Evolutionary conservation across 2,113 vertebrate genomes (phyloP).

Genomic region (Dipodomys ordii): DNA sequence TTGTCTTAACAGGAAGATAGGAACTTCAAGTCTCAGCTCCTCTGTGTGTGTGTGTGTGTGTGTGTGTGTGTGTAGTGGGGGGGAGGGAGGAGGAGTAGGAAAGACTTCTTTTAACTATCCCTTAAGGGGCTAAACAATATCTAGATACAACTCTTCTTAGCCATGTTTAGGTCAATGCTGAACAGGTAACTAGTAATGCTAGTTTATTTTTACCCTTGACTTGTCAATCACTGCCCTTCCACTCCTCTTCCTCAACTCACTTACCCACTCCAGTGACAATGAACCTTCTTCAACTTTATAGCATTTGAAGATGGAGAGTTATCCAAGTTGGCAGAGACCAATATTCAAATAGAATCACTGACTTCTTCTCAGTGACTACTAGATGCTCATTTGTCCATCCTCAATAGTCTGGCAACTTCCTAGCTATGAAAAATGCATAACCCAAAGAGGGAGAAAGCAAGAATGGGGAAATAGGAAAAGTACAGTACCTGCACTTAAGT

Average conservation of each 20-base stretch:
- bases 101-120: too few species aligned
- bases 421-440: not conserved
- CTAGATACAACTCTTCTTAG: not conserved
- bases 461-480: not conserved
- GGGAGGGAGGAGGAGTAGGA: too few species aligned
- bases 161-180: not conserved
- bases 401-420: slow-evolving; percentile 29
- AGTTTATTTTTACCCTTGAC: not conserved
- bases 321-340: not conserved
- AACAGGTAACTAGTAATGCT: not conserved
- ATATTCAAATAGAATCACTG: not conserved
- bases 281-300: not conserved
- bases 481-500: not conserved
- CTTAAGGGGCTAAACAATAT: too few species aligned
- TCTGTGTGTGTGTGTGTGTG: not conserved
- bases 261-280: not conserved
- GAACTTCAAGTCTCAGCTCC: not conserved
- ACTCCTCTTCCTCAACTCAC: not conserved
- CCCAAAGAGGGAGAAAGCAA: slow-evolving; percentile 30
- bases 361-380: slow-evolving; percentile 7
- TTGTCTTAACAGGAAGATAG: not conserved
- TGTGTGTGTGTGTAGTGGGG: too few species aligned
- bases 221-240: not conserved
- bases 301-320: not conserved
- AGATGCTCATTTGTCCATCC: not conserved